phyloP scores from a whole-genome alignment of 1,140 invertebrate genomes.

The Halesus radiatus region DNA sequence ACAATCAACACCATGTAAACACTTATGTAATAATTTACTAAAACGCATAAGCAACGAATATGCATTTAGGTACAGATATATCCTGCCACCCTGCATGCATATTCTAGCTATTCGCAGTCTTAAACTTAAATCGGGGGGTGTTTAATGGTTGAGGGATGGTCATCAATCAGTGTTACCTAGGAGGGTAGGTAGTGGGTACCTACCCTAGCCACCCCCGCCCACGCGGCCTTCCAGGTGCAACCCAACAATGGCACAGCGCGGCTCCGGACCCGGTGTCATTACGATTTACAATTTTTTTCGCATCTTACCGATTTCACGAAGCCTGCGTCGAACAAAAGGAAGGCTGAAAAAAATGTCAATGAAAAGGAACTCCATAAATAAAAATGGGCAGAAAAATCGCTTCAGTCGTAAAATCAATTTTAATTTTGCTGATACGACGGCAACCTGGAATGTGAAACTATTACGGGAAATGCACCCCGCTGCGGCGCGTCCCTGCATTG shows the following conservation, averaged over 20 bases:
- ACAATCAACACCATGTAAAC: too few species aligned
- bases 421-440: slow-evolving; percentile 50
- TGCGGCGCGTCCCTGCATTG: background rate
- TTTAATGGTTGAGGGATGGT: slow-evolving; percentile 48
- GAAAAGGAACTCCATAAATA: slow-evolving; percentile 56
- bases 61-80: background rate
- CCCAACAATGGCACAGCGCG: slow-evolving; percentile 33
- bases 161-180: slow-evolving; percentile 53
- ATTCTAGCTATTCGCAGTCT: background rate
- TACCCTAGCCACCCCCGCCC: slow-evolving; percentile 50
- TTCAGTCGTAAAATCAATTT: slow-evolving; percentile 55
- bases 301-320: slow-evolving; percentile 54
- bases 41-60: too few species aligned
- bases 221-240: slow-evolving; percentile 55
- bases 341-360: slow-evolving; percentile 52
- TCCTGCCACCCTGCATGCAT: background rate
- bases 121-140: slow-evolving; percentile 2
- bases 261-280: slow-evolving; percentile 45
- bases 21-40: too few species aligned
- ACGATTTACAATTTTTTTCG: slow-evolving; percentile 56
- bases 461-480: slow-evolving; percentile 43
- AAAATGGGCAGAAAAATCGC: slow-evolving; percentile 48
- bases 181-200: background rate
- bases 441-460: slow-evolving; percentile 35
- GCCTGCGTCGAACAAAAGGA: slow-evolving; percentile 40